phyloP scores from a whole-genome alignment of 2,797 vertebrate genomes.

The Schizothorax lantsangensis region DNA sequence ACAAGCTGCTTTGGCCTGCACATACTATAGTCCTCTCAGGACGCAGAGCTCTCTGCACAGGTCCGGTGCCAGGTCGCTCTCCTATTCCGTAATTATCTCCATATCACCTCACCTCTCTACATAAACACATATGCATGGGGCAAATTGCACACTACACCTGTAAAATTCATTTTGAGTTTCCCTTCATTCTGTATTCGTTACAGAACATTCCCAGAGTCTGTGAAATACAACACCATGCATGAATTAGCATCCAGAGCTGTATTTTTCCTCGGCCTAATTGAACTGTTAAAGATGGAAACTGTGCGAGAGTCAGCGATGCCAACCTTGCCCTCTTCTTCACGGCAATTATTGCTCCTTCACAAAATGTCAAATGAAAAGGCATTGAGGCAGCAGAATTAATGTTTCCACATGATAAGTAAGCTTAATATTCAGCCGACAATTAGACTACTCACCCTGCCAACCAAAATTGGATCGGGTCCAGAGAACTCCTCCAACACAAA shows the following conservation, averaged over 20 bases:
- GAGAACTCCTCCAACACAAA: conserved; percentile 99
- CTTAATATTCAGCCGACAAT: conserved; percentile 83
- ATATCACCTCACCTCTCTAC: conserved; percentile 1
- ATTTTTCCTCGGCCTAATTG: conserved; percentile 61
- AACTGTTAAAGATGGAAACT: conserved; percentile 22
- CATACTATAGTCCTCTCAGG: conserved; percentile 63
- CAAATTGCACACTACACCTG: background rate
- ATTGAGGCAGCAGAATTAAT: conserved; percentile 80
- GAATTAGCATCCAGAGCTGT: conserved; percentile 2
- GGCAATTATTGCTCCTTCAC: conserved; percentile 46
- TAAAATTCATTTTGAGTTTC: background rate
- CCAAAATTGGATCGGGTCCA: conserved; percentile 98
- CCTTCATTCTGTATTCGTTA: background rate
- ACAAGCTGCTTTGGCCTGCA: conserved; percentile 77
- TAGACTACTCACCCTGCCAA: conserved; percentile 95
- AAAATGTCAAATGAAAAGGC: conserved; percentile 59
- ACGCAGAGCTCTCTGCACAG: conserved; percentile 66
- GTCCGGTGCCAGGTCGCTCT: conserved; percentile 75
- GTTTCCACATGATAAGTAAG: conserved; percentile 81
- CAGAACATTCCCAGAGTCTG: background rate
- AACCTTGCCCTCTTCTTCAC: conserved; percentile 58
- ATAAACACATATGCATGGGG: background rate
- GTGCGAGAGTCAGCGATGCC: conserved; percentile 27
- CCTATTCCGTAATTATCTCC: conserved; percentile 41
- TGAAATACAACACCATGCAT: conserved; percentile 17